Evolutionary conservation across 2,113 vertebrate species (phyloP).

Genomic region (Phodopus roborovskii): DNA sequence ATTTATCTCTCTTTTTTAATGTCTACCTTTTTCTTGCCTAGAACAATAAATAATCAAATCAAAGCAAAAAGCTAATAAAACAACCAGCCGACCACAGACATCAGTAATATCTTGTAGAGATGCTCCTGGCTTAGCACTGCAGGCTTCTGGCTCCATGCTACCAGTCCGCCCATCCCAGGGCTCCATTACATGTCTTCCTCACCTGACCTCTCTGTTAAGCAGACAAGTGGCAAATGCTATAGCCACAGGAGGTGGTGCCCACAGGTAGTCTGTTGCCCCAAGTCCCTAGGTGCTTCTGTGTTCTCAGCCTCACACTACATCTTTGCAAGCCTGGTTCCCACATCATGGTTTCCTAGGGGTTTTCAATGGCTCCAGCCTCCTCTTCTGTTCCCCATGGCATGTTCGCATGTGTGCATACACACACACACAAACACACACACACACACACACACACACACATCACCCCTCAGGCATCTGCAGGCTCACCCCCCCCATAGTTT

Average conservation of each 20-base stretch:
- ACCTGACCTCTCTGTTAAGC: too few species aligned
- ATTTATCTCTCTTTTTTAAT: not conserved
- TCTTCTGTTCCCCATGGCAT: too few species aligned
- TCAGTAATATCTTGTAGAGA: too few species aligned
- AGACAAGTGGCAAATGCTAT: rapidly evolving
- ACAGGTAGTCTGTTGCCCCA: rapidly evolving
- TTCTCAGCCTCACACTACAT: not conserved
- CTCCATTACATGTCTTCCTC: too few species aligned
- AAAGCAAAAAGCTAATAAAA: not conserved
- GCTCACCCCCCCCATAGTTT: rapidly evolving
- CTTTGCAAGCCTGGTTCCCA: not conserved
- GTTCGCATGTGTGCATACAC: not conserved
- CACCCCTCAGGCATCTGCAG: rapidly evolving
- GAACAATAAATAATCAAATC: not conserved
- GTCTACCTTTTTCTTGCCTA: not conserved
- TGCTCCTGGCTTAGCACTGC: rapidly evolving
- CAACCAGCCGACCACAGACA: not conserved
- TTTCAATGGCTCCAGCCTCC: not conserved
- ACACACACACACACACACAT: not conserved
- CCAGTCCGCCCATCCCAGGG: rapidly evolving
- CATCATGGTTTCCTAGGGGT: not conserved
- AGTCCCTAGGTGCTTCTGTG: rapidly evolving
- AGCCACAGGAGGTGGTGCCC: rapidly evolving
- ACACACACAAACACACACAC: not conserved
- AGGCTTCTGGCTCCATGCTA: rapidly evolving